These are phyloP conservation scores for Onychomys arenicola DNA, from an alignment of 2,797 vertebrate species.

Conservation along the genomic window DNA sequence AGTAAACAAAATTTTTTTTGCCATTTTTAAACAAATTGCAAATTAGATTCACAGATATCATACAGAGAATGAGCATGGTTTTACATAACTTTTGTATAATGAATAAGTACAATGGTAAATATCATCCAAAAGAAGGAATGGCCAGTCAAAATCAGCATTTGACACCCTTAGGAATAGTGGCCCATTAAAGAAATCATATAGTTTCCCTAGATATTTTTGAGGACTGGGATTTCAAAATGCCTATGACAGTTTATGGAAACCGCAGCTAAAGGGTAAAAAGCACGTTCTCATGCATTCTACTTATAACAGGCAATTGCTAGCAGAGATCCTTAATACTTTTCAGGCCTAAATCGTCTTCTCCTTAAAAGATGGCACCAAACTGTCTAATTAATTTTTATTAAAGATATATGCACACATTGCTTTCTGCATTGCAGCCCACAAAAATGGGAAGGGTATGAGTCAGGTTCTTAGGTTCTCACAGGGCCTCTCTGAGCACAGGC, in stretches of 20 bases:
- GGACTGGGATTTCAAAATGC: conserved; percentile 40
- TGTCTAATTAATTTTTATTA: conserved; percentile 64
- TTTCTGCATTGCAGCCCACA: conserved; percentile 60
- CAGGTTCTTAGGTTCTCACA: conserved; percentile 47
- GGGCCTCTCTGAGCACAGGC: conserved; percentile 33
- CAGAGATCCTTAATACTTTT: conserved; percentile 72
- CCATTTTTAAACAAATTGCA: conserved; percentile 34
- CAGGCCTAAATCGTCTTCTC: conserved; percentile 50
- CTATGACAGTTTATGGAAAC: conserved; percentile 53
- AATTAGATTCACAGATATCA: conserved; percentile 3
- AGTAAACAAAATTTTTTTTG: conserved; percentile 49
- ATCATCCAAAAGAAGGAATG: conserved; percentile 5
- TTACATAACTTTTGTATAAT: not conserved
- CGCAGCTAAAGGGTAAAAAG: conserved; percentile 52
- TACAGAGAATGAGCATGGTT: not conserved
- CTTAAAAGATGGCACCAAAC: conserved; percentile 53
- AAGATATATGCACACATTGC: conserved; percentile 45
- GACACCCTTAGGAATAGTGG: not conserved
- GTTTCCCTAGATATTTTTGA: conserved; percentile 2
- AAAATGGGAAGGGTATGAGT: conserved; percentile 70
- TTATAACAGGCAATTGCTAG: conserved; percentile 59
- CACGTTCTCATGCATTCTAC: not conserved
- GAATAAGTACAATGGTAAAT: not conserved
- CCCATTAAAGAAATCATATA: not conserved
- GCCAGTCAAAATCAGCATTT: not conserved